phyloP scores from a whole-genome alignment of 2,797 vertebrate genomes.

The Florisuga fusca region DNA sequence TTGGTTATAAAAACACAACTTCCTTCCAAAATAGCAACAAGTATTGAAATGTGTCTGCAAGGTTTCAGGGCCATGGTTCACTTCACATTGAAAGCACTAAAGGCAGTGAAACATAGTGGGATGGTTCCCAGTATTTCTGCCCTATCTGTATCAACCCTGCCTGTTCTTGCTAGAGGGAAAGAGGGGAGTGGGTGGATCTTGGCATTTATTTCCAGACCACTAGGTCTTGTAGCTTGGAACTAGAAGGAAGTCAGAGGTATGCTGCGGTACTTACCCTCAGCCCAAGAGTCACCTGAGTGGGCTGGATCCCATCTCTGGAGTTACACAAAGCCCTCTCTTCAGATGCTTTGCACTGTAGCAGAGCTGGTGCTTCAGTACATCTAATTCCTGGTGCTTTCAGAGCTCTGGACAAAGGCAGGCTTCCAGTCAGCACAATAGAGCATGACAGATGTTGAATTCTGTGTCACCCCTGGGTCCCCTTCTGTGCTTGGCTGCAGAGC shows the following conservation, averaged over 20 bases:
- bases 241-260: not conserved
- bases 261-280: not conserved
- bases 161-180: not conserved
- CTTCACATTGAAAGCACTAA: not conserved
- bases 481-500: not conserved
- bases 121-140: not conserved
- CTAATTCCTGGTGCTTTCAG: not conserved
- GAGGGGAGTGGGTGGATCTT: not conserved
- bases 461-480: not conserved
- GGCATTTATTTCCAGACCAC: not conserved
- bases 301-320: not conserved
- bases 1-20: not conserved
- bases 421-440: accelerated
- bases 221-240: not conserved
- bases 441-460: accelerated
- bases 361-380: not conserved
- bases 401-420: not conserved
- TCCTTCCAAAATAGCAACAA: not conserved
- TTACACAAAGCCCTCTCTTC: not conserved
- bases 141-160: not conserved
- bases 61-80: not conserved
- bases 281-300: accelerated
- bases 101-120: not conserved
- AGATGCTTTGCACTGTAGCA: accelerated
- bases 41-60: not conserved